Conservation (phyloP, 2,888 invertebrate genomes). For the Lithophane leautieri region DNA sequence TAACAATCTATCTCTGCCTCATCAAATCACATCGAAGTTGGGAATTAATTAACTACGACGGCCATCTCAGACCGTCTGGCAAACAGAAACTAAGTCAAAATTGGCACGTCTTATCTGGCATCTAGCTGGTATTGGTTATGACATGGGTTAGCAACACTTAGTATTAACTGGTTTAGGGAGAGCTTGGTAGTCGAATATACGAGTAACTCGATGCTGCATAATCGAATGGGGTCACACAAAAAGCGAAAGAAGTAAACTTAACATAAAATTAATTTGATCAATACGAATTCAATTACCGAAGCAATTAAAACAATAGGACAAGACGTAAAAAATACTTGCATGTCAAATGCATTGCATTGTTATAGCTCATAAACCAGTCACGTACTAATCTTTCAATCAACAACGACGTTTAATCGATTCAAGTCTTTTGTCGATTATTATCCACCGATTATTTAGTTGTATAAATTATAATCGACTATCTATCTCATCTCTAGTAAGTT, state of each 20-base stretch:
- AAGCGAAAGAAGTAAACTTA: background rate
- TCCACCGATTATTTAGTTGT: constrained; percentile 24
- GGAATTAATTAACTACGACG: constrained; percentile 82
- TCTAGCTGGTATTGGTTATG: constrained; percentile 74
- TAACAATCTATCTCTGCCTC: constrained; percentile 77
- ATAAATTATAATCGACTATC: constrained; percentile 32
- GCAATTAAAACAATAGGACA: constrained; percentile 16
- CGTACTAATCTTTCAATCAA: constrained; percentile 32
- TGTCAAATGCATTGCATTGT: constrained; percentile 32
- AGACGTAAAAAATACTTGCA: constrained; percentile 27
- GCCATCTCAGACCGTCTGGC: constrained; percentile 71
- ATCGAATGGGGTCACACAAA: background rate
- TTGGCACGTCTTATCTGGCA: constrained; percentile 82
- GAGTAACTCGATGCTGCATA: background rate
- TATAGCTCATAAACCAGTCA: constrained; percentile 24
- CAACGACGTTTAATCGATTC: constrained; percentile 22
- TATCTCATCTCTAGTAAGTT: constrained; percentile 63
- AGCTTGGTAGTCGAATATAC: background rate
- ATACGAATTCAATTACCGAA: constrained; percentile 18
- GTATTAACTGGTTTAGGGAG: constrained; percentile 19
- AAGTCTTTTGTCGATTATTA: constrained; percentile 15
- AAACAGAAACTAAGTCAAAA: constrained; percentile 76
- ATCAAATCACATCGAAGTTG: constrained; percentile 79
- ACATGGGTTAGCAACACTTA: constrained; percentile 73
- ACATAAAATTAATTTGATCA: background rate